A percentile compares a stretch with the other conserved stretches of the same genome.
phyloP scores from a whole-genome alignment of 2,797 vertebrate species.

The Ctenopoma kingsleyae region DNA sequence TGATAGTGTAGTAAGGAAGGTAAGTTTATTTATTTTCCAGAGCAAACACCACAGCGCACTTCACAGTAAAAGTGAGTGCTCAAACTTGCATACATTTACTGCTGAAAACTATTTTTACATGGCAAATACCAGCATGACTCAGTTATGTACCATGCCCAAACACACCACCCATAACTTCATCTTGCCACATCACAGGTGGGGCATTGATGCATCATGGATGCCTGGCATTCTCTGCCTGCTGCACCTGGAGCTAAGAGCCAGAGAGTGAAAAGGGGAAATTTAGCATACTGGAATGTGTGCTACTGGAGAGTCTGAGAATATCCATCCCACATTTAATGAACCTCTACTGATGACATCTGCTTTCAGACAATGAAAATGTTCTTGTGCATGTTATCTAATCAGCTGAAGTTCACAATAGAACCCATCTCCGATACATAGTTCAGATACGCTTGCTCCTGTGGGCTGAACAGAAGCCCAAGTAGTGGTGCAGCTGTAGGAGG shows the following conservation, averaged over 20 bases:
- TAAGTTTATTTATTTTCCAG: background rate
- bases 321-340: background rate
- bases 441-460: constrained; percentile 48
- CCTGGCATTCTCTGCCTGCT: constrained; percentile 32
- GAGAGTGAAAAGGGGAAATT: constrained; percentile 20
- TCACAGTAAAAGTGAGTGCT: background rate
- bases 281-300: constrained; percentile 17
- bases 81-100: constrained; percentile 23
- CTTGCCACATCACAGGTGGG: constrained; percentile 64
- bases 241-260: constrained; percentile 51
- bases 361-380: constrained; percentile 4
- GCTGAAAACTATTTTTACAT: constrained; percentile 4
- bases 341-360: constrained; percentile 40
- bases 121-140: constrained; percentile 46
- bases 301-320: background rate
- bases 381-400: constrained; percentile 32
- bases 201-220: constrained; percentile 48
- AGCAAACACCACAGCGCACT: background rate
- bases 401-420: constrained; percentile 11
- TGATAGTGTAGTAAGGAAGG: background rate
- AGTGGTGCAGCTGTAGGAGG: constrained; percentile 49
- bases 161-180: constrained; percentile 44
- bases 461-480: constrained; percentile 13
- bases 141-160: constrained; percentile 55
- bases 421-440: constrained; percentile 23